Conservation (phyloP, 1,140 invertebrate genomes). For the Lepidurus packardi region DNA sequence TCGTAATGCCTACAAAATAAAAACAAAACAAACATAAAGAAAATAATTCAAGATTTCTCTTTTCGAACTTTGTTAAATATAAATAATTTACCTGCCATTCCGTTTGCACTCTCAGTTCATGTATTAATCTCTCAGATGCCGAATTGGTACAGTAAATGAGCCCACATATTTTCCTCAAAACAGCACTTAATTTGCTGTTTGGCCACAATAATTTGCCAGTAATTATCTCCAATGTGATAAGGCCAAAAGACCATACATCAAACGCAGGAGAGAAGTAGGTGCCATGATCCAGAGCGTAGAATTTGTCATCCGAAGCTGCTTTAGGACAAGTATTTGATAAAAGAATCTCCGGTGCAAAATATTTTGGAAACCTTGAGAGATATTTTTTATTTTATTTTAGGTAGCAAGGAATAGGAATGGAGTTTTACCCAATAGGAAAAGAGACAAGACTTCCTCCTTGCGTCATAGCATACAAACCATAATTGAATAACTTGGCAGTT, state of each 20-base stretch:
- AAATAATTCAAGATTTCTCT: background rate
- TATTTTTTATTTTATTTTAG: background rate
- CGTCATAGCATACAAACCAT: constrained; percentile 88
- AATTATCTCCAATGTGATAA: constrained; percentile 73
- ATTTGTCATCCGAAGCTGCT: constrained; percentile 34
- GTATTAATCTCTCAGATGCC: constrained; percentile 66
- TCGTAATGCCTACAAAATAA: constrained; percentile 51
- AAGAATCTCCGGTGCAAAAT: constrained; percentile 79
- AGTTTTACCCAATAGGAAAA: constrained; percentile 81
- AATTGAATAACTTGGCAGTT: constrained; percentile 81
- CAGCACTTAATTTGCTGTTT: constrained; percentile 57
- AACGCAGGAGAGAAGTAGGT: constrained; percentile 52
- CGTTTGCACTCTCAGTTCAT: constrained; percentile 65
- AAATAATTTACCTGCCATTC: constrained; percentile 54
- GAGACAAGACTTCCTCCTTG: constrained; percentile 72
- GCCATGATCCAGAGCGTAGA: constrained; percentile 43
- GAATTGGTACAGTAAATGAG: constrained; percentile 54
- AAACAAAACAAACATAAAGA: background rate
- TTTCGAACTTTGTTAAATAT: background rate
- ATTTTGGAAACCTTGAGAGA: constrained; percentile 59
- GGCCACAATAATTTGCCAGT: constrained; percentile 44
- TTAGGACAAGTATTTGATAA: constrained; percentile 47
- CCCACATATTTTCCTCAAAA: constrained; percentile 66
- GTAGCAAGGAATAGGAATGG: constrained; percentile 20
- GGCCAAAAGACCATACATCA: constrained; percentile 87